Percentiles rank a stretch among this genome's conserved stretches.
Conservation (phyloP, 2,888 invertebrate species). For the Limnephilus rhombicus region DNA sequence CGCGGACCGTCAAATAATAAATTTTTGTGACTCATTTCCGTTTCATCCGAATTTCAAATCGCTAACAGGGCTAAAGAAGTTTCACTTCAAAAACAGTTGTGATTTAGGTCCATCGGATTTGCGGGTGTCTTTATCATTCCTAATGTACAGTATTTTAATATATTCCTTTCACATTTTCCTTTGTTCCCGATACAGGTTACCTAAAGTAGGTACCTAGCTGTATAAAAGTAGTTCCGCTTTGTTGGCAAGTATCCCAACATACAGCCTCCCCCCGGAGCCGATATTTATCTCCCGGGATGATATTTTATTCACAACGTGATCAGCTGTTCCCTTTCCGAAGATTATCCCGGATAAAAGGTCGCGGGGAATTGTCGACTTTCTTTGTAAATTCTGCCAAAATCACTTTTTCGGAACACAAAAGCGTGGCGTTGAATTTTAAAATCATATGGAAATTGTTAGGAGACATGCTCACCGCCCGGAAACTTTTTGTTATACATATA, state of each 20-base stretch:
- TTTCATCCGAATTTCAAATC: too few relatives aligned
- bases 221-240: neutral
- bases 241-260: conserved; percentile 1
- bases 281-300: conserved; percentile 49
- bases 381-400: conserved; percentile 43
- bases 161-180: neutral
- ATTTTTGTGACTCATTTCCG: too few relatives aligned
- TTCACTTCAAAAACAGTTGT: neutral
- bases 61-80: too few relatives aligned
- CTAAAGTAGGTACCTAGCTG: neutral
- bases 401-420: conserved; percentile 40
- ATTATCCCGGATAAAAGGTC: conserved; percentile 57
- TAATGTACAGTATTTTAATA: neutral
- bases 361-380: conserved; percentile 36
- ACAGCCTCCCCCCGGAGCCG: neutral
- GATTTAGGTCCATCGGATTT: neutral
- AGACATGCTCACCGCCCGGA: neutral
- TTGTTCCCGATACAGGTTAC: neutral
- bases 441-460: neutral
- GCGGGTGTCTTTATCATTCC: neutral
- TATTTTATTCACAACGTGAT: conserved; percentile 60
- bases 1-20: too few relatives aligned
- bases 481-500: conserved; percentile 38
- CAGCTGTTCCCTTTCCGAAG: conserved; percentile 55
- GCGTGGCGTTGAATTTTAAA: conserved; percentile 39